phyloP scores from a whole-genome alignment of 53 echinoderm and acorn worm genomes.

The Echinarachnius parma region DNA sequence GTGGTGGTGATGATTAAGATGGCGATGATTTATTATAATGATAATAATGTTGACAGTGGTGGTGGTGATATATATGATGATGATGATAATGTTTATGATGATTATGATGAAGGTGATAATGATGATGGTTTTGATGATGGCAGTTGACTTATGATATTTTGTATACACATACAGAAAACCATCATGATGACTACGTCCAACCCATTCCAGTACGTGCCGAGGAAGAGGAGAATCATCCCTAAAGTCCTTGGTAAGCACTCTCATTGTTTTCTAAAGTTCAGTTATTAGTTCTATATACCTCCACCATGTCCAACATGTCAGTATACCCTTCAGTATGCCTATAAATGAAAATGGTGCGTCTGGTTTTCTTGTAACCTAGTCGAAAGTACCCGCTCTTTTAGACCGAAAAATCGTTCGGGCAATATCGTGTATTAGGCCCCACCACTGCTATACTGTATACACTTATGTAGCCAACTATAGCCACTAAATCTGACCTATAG shows the following conservation, averaged over 20 bases:
- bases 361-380: neutral
- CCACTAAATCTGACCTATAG: too few relatives aligned
- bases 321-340: neutral
- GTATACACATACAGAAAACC: constrained; percentile 69
- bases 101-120: too few relatives aligned
- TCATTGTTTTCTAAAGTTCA: neutral
- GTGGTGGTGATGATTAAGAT: too few relatives aligned
- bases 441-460: too few relatives aligned
- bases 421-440: too few relatives aligned
- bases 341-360: neutral
- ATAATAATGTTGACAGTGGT: neutral
- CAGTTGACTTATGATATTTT: too few relatives aligned
- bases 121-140: too few relatives aligned
- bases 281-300: too few relatives aligned
- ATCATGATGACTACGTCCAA: constrained; percentile 76
- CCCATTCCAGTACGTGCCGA: constrained; percentile 80
- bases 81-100: too few relatives aligned
- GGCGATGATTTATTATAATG: neutral
- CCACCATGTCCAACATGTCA: neutral
- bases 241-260: constrained; percentile 16
- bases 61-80: too few relatives aligned
- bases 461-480: too few relatives aligned
- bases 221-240: constrained; percentile 56
- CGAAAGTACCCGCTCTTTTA: neutral
- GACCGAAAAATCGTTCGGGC: neutral